Evolutionary conservation across 2,888 invertebrate species (phyloP).

Genomic region (Pollenia amentaria): DNA sequence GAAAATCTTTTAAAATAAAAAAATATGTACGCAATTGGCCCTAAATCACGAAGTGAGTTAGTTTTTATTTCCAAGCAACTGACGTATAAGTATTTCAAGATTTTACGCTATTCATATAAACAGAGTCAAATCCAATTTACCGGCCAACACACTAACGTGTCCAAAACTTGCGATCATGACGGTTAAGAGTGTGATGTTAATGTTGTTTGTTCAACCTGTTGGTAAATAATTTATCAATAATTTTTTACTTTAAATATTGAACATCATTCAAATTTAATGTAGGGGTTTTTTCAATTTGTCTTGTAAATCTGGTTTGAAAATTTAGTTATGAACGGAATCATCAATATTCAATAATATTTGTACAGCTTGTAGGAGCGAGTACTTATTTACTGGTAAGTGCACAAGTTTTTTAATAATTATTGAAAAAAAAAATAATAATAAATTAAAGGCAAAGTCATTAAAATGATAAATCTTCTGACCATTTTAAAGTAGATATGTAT

Average conservation of each 20-base stretch:
- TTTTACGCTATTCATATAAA: neutral
- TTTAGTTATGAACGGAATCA: neutral
- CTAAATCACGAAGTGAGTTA: neutral
- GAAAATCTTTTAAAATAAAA: neutral
- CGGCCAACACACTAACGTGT: neutral
- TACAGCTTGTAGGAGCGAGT: neutral
- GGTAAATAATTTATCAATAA: conserved; percentile 31
- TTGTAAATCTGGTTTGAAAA: conserved; percentile 18
- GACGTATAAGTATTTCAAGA: conserved; percentile 6
- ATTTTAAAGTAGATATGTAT: too few species aligned
- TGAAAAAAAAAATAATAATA: too few species aligned
- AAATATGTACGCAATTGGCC: neutral
- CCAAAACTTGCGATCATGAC: neutral
- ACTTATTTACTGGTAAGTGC: neutral
- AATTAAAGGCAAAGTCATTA: too few species aligned
- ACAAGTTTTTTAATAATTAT: neutral
- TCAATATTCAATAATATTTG: conserved; percentile 8
- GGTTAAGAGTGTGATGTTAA: neutral
- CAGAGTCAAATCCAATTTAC: neutral
- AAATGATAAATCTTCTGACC: too few species aligned
- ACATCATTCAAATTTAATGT: conserved; percentile 13
- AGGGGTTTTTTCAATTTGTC: neutral
- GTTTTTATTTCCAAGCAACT: neutral
- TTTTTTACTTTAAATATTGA: neutral
- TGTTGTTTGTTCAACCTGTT: neutral